Conservation (phyloP, 1,140 invertebrate species). For the Mylabris phalerata region DNA sequence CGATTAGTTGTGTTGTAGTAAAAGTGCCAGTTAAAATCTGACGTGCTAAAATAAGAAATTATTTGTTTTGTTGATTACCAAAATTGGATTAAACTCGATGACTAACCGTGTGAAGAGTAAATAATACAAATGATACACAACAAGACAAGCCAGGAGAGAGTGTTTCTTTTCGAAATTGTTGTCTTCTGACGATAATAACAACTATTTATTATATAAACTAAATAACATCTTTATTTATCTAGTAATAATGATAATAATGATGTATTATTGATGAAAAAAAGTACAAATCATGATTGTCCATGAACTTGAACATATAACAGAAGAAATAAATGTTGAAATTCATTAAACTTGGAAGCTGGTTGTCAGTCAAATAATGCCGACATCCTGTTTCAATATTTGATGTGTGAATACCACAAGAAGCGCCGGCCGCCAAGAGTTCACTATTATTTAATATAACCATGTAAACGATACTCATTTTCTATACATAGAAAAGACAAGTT, state of each 20-base stretch:
- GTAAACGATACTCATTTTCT: constrained; percentile 12
- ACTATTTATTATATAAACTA: no score
- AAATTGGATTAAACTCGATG: constrained; percentile 5
- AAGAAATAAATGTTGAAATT: background rate
- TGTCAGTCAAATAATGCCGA: constrained; percentile 12
- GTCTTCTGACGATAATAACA: no score
- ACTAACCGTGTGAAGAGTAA: constrained; percentile 13
- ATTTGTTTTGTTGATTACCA: background rate
- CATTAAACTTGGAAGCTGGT: constrained; percentile 12
- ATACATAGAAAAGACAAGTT: no score
- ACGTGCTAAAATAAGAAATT: no score
- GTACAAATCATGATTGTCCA: background rate
- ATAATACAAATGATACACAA: background rate
- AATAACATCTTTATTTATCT: no score
- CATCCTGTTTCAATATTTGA: constrained; percentile 16
- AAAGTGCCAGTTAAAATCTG: no score
- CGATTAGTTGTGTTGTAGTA: no score
- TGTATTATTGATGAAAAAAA: no score
- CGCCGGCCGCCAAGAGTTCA: constrained; percentile 9
- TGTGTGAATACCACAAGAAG: constrained; percentile 16
- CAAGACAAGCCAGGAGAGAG: no score
- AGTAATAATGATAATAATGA: no score
- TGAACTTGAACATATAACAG: constrained; percentile 7
- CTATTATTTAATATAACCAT: constrained; percentile 9
- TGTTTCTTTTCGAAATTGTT: no score